Percentiles rank a stretch among this genome's conserved stretches.
Conservation (phyloP, 2,888 invertebrate species). For the Drosophila anomalata region DNA sequence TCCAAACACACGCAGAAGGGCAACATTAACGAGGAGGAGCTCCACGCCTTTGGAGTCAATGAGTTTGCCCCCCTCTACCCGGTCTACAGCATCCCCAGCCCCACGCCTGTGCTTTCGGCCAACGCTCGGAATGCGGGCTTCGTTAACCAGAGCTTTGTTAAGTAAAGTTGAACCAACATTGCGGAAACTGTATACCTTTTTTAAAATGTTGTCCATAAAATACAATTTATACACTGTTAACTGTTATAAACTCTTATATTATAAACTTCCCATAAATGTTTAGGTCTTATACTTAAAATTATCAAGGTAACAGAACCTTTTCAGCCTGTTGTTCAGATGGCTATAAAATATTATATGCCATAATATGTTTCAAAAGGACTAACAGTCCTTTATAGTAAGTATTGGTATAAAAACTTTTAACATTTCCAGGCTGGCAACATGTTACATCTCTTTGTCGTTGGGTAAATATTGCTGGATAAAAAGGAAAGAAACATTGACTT, state of each 20-base stretch:
- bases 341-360: not conserved
- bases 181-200: not conserved
- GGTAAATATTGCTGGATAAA: not conserved
- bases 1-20: conserved; percentile 76
- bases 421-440: not conserved
- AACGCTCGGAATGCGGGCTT: conserved; percentile 49
- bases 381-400: not conserved
- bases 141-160: conserved; percentile 65
- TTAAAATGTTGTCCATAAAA: not conserved
- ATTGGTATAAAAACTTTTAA: not conserved
- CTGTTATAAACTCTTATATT: not conserved
- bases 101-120: conserved; percentile 43
- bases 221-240: not conserved
- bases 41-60: conserved; percentile 69
- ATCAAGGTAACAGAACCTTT: not conserved
- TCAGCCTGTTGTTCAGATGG: not conserved
- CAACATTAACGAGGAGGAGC: conserved; percentile 77
- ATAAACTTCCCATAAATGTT: not conserved
- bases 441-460: not conserved
- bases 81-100: conserved; percentile 76
- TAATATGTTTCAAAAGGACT: not conserved
- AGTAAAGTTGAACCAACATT: conserved; percentile 23
- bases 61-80: conserved; percentile 83
- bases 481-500: too few species aligned
- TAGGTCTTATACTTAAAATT: not conserved